Percentiles rank a stretch among this genome's conserved stretches.
Conservation (phyloP, 2,113 vertebrate species). For the Taurulus bubalis region DNA sequence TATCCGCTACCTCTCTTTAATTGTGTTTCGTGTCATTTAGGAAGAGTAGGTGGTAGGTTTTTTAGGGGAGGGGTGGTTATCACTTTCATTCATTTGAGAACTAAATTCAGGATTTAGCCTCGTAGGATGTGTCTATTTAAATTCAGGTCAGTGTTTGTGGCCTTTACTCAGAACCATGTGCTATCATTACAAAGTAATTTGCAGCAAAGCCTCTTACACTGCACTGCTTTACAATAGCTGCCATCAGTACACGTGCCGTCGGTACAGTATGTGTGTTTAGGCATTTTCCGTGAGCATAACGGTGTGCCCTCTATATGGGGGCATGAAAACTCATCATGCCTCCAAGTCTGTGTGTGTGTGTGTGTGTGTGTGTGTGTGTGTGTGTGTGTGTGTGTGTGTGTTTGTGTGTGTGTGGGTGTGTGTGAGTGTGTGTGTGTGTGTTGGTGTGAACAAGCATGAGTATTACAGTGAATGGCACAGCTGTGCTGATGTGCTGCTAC, state of each 20-base stretch:
- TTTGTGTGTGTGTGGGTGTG: neutral
- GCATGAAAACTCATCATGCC: neutral
- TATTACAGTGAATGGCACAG: conserved; percentile 13
- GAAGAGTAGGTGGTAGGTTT: neutral
- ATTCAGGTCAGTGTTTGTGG: conserved; percentile 30
- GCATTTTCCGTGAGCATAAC: neutral
- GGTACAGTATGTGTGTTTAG: conserved; percentile 7
- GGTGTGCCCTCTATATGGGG: neutral
- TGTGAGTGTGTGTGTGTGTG: neutral
- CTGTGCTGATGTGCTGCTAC: conserved; percentile 10
- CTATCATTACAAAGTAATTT: conserved; percentile 41
- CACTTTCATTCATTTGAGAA: conserved; percentile 6
- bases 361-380: neutral
- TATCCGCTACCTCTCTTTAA: neutral
- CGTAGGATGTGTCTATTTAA: conserved; percentile 9
- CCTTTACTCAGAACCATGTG: conserved; percentile 32
- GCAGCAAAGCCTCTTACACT: conserved; percentile 39
- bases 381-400: conserved; percentile 1
- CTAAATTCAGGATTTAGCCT: neutral
- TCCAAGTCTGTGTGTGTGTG: neutral
- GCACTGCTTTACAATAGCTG: neutral
- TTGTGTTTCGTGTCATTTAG: neutral
- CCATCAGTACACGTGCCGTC: conserved; percentile 10
- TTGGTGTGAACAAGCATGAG: neutral
- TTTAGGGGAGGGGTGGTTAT: neutral